Evolutionary conservation across 1,140 invertebrate species (phyloP).

Genomic region (Antheraea mylitta): DNA sequence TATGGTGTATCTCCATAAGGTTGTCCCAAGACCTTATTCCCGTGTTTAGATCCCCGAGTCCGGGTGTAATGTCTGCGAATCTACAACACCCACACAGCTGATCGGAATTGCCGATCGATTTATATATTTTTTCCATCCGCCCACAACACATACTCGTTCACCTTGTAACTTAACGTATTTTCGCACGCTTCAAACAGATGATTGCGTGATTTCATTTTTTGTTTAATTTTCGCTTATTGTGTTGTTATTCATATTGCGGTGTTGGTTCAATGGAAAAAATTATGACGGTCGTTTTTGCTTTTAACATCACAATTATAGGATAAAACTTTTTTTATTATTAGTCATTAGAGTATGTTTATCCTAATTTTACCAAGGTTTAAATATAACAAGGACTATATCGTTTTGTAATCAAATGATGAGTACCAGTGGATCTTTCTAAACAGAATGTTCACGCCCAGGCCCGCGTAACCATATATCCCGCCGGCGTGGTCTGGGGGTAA

Average conservation of each 20-base stretch:
- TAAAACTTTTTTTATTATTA: no score
- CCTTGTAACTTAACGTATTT: slow-evolving; percentile 61
- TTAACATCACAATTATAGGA: background rate
- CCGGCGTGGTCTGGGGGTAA: no score
- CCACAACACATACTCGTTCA: slow-evolving; percentile 36
- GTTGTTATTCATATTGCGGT: slow-evolving; percentile 6
- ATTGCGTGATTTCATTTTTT: slow-evolving; percentile 31
- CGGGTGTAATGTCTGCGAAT: background rate
- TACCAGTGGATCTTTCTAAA: no score
- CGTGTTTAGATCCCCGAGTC: background rate
- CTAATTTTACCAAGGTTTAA: no score
- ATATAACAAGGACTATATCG: no score
- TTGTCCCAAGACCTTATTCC: no score
- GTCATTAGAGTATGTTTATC: no score
- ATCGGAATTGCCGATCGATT: slow-evolving; percentile 22
- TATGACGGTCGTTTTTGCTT: background rate
- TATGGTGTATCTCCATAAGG: no score
- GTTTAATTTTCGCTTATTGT: slow-evolving; percentile 12
- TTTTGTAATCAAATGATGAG: no score
- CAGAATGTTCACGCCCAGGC: no score
- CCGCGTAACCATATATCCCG: no score
- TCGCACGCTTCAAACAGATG: slow-evolving; percentile 44
- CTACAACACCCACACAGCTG: slow-evolving; percentile 28
- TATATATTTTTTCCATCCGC: slow-evolving; percentile 33
- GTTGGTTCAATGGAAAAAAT: background rate